Evolutionary conservation across 2,797 vertebrate species (phyloP).

Genomic region (Mergus octosetaceus): DNA sequence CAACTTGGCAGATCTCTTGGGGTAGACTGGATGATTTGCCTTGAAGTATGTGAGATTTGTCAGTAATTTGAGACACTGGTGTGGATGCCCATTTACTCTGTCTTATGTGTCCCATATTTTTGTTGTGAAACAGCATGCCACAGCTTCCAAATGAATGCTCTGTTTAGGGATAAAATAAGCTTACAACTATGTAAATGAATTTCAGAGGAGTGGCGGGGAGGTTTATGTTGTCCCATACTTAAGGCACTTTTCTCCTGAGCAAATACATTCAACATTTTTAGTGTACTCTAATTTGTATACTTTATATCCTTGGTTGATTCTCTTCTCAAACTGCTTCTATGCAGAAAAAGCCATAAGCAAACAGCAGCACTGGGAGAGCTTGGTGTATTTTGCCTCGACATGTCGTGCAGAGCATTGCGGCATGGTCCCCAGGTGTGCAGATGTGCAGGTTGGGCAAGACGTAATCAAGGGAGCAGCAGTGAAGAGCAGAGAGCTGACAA

Average conservation of each 20-base stretch:
- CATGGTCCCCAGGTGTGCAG: rapidly evolving
- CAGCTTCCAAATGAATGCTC: not conserved
- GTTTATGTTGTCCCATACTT: not conserved
- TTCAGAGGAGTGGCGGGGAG: not conserved
- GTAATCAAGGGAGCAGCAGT: not conserved
- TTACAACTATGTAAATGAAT: not conserved
- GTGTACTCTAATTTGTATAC: not conserved
- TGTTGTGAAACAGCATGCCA: not conserved
- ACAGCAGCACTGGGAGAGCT: not conserved
- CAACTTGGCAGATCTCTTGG: not conserved
- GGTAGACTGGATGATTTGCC: not conserved
- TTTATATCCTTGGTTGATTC: not conserved
- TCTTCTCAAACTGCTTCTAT: not conserved
- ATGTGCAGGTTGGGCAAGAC: not conserved
- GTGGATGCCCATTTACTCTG: not conserved
- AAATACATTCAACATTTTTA: not conserved
- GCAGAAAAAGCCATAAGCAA: not conserved
- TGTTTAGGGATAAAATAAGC: not conserved
- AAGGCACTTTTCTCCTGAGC: not conserved
- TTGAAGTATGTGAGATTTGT: not conserved
- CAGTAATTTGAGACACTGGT: not conserved
- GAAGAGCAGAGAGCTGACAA: not conserved
- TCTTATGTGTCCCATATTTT: not conserved
- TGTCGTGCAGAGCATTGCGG: rapidly evolving
- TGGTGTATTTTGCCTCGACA: not conserved